Conservation (phyloP, 2,113 vertebrate genomes). For the Benitochromis conjunctus region DNA sequence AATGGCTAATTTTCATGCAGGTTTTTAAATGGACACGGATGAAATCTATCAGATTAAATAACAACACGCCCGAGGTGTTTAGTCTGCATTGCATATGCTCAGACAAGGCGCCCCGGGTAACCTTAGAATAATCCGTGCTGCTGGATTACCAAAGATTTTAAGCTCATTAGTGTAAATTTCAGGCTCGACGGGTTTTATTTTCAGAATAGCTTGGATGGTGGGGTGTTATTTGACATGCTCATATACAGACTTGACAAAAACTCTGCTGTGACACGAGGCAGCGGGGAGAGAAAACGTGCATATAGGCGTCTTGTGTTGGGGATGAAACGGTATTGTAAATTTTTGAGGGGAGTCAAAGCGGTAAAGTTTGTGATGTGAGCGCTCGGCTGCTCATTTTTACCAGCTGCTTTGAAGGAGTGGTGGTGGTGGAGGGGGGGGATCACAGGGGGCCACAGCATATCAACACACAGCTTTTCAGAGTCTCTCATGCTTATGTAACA, state of each 20-base stretch:
- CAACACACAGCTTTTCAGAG: constrained; percentile 43
- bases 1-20: not conserved
- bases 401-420: constrained; percentile 48
- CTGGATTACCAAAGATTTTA: not conserved
- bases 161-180: constrained; percentile 8
- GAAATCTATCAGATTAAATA: not conserved
- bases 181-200: not conserved
- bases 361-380: constrained; percentile 24
- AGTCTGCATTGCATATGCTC: not conserved
- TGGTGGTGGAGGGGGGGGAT: not conserved
- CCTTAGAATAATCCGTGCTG: not conserved
- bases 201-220: not conserved
- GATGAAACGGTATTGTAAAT: not conserved
- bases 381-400: constrained; percentile 21
- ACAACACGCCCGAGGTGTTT: not conserved
- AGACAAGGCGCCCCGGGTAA: not conserved
- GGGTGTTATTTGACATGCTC: not conserved
- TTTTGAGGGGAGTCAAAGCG: constrained; percentile 10
- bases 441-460: constrained; percentile 35
- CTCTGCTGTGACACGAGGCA: not conserved
- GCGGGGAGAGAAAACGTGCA: not conserved
- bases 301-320: not conserved
- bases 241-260: not conserved
- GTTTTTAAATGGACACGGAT: not conserved
- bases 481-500: constrained; percentile 55